A percentile compares a stretch with the other conserved stretches of the same genome.
phyloP scores from a whole-genome alignment of 2,888 invertebrate species.

The Muscina levida region DNA sequence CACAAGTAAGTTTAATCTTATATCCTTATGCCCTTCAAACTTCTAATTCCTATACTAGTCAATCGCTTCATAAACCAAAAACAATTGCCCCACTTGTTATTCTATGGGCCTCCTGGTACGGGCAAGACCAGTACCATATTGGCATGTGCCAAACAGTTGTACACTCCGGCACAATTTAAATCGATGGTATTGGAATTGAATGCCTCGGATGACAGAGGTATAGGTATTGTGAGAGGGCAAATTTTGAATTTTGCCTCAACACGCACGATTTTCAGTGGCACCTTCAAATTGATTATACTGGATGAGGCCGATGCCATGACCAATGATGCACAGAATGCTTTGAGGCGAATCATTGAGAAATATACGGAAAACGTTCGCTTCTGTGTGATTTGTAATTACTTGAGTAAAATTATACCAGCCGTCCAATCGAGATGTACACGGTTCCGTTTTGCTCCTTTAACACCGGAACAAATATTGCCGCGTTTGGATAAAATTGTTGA shows the following conservation, averaged over 20 bases:
- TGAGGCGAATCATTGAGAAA: slow-evolving; percentile 98
- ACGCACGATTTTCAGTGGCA: slow-evolving; percentile 94
- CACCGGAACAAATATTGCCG: slow-evolving; percentile 92
- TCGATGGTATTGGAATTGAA: slow-evolving; percentile 97
- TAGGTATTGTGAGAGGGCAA: slow-evolving; percentile 95
- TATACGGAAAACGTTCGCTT: slow-evolving; percentile 99
- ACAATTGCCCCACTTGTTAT: slow-evolving; percentile 95
- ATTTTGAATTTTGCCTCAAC: slow-evolving; percentile 98
- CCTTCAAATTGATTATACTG: slow-evolving; percentile 96
- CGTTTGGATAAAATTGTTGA: slow-evolving; percentile 91
- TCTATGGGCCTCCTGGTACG: slow-evolving; percentile 99
- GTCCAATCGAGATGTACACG: slow-evolving; percentile 98
- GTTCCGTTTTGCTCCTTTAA: slow-evolving; percentile 96
- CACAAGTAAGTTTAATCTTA: slow-evolving; percentile 87
- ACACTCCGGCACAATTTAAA: slow-evolving; percentile 92
- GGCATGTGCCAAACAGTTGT: slow-evolving; percentile 96
- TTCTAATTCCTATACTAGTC: slow-evolving; percentile 81
- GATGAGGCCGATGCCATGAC: slow-evolving; percentile 99
- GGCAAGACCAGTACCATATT: slow-evolving; percentile 99
- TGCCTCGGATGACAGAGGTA: slow-evolving; percentile 99
- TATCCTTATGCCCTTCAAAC: not conserved
- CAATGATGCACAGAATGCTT: slow-evolving; percentile 99
- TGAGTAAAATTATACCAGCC: slow-evolving; percentile 99
- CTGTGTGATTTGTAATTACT: slow-evolving; percentile 99
- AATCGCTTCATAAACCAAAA: slow-evolving; percentile 93